Evolutionary conservation across 2,888 invertebrate species (phyloP), one percentile per base, ranked within the genome.

Genomic region (Tipula confusa): DNA sequence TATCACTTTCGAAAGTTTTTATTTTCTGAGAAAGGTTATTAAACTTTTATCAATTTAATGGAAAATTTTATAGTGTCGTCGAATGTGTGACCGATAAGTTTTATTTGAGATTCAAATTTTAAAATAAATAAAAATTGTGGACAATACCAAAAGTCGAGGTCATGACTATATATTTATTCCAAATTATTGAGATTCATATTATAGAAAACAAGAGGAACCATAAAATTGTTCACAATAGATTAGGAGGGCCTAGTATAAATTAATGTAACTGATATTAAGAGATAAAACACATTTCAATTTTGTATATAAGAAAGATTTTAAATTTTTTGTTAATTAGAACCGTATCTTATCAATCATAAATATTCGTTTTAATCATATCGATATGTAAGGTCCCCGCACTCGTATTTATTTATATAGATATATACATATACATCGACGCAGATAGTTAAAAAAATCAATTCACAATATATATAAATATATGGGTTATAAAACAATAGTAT

Each of bases 31-130:
- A 64, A 64, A 64, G 64, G 64, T 64, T 18, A 64, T 18, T 64
- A 64, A 64, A 64, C 64, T 64, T 64, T 64, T 64, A 64, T 64
- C 64, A 64, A 43, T 43, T 43, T 43, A 43, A 43, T 43, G 43
- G 43, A 43, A 43, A 64, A 24, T 64, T 64, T 24, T 64, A 64
- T 64, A 64, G 24, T 43, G 43, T 43, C n/a, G 43, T n/a, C 4
- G n/a, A 64, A 24, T 64, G 6, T 64, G 24, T 64, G 64, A 64
- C 64, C 64, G 64, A 64, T 64, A 64, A 64, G 4, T 43, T 15
- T 9, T 7, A 33, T 24, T 24, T 64, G 64, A 64, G 64, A 64
- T 64, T 64, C 64, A 24, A 64, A 64, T 64, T 18, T 24, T 24
- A 64, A 64, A 64, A n/a, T n/a, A n/a, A 24, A 24, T 64, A 64